Evolutionary conservation across 2,888 invertebrate species (phyloP), one percentile per base, ranked within the genome.

Genomic region (Brenthis daphne): DNA sequence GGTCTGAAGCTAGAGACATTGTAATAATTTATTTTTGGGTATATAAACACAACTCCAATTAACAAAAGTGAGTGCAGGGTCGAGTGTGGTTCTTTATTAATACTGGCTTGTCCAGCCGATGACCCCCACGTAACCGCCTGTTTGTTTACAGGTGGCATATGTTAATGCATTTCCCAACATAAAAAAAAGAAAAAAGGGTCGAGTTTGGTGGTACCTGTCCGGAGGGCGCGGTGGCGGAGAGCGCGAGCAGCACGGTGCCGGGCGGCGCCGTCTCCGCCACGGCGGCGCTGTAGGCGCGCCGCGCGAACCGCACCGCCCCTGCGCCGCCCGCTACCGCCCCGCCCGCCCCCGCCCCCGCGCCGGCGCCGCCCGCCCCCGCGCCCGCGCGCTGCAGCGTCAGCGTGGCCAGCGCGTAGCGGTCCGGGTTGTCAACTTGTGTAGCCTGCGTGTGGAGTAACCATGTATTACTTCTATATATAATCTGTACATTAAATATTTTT

Each of bases 321-420:
- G 69, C 66, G 92, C 53, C 65, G 47, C 63, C 87, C 83, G 67
- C 20, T 1, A 1, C 1, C 20, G 20, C 20, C 58, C 64, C 64
- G n/a, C 50, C 64, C 84, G 60, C 66, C 43, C 57, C 48, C 47
- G 37, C 95, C 50, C 93, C 88, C 83, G 67, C 71, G 47, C 69
- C 68, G 92, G 43, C 60, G 24, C 63, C 87, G 83, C 65, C 57
- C 57, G 65, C 63, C n/a, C 47, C 65, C 83, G 64, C 67, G 43
- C 57, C 13, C 94, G 69, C 95, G 55, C 94, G 89, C 79, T 95
- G 95, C 93, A 98, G 93, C 14, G 96, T 94, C 65, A 98, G 93
- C 0, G 98, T 98, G 1, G 97, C 96, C 70, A 98, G 90, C 0
- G 98, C 97, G 85, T 97, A 97, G 65, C 97, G 95, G 90, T 98